phyloP scores from a whole-genome alignment of 2,797 vertebrate genomes.

The Amniataba percoides region DNA sequence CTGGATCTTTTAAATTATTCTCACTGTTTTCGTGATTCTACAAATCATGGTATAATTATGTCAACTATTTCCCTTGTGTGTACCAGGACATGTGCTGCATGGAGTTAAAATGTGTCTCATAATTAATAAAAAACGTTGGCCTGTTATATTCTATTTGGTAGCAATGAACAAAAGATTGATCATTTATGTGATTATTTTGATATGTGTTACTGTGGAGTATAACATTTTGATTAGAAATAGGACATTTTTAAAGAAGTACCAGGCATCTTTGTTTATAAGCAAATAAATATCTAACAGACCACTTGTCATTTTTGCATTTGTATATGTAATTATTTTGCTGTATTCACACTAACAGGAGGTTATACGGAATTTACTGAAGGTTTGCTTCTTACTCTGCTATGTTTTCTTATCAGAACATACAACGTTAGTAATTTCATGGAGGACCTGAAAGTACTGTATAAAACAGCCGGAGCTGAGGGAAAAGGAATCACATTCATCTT shows the following conservation, averaged over 20 bases:
- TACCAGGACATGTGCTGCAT: no score
- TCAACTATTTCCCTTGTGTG: not conserved
- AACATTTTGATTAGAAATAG: constrained; percentile 1
- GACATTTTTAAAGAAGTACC: not conserved
- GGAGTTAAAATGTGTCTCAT: not conserved
- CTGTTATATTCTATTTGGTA: no score
- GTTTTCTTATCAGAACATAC: constrained; percentile 84
- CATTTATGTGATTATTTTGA: not conserved
- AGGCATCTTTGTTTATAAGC: not conserved
- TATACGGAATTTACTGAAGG: not conserved
- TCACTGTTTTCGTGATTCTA: not conserved
- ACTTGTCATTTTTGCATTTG: not conserved
- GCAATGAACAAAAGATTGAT: not conserved
- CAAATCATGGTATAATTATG: not conserved
- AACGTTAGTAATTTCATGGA: constrained; percentile 89
- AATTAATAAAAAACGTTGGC: not conserved
- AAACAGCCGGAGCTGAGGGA: constrained; percentile 87
- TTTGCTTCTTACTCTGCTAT: not conserved
- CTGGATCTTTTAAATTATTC: not conserved
- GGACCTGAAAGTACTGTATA: constrained; percentile 90
- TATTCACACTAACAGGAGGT: not conserved
- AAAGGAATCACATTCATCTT: constrained; percentile 91
- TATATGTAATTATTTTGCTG: not conserved
- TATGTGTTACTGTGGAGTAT: not conserved
- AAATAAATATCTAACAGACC: not conserved